Evolutionary conservation across 2,888 invertebrate genomes (phyloP).

Genomic region (Syritta pipiens): DNA sequence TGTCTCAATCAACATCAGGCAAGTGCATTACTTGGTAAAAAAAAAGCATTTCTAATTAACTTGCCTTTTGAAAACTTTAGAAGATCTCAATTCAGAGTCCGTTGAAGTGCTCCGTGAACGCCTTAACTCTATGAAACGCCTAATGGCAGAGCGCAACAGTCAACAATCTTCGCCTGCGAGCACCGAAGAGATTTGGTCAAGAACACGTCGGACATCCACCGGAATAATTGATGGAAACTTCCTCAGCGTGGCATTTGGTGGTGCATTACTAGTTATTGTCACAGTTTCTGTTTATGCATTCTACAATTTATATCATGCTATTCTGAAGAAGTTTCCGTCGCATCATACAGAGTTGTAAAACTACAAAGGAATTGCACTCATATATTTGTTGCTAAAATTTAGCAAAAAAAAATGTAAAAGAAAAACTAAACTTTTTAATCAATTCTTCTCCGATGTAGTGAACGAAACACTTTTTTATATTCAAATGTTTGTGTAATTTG

Average conservation of each 20-base stretch:
- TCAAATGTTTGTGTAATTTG: slow-evolving; percentile 38
- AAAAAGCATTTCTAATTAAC: background rate
- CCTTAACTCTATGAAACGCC: slow-evolving; percentile 88
- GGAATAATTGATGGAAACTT: slow-evolving; percentile 89
- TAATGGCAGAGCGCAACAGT: slow-evolving; percentile 87
- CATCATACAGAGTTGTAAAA: slow-evolving; percentile 88
- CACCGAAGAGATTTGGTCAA: slow-evolving; percentile 78
- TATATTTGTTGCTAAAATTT: slow-evolving; percentile 49
- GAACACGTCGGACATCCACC: slow-evolving; percentile 77
- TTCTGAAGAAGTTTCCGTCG: slow-evolving; percentile 90
- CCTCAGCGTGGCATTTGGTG: slow-evolving; percentile 89
- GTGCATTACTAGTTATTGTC: slow-evolving; percentile 87
- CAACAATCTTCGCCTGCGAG: slow-evolving; percentile 76
- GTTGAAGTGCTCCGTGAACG: slow-evolving; percentile 90
- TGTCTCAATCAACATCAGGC: slow-evolving; percentile 59
- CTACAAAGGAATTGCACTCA: background rate
- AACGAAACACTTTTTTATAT: slow-evolving; percentile 34
- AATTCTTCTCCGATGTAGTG: slow-evolving; percentile 12
- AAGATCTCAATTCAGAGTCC: slow-evolving; percentile 82
- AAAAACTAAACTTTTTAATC: background rate
- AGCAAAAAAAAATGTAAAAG: slow-evolving; percentile 25
- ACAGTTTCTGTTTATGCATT: slow-evolving; percentile 92
- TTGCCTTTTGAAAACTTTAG: too few species aligned
- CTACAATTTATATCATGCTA: slow-evolving; percentile 89
- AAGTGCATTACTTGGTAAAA: background rate